Evolutionary conservation across 2,888 invertebrate species (phyloP).

Genomic region (Homarus gammarus): DNA sequence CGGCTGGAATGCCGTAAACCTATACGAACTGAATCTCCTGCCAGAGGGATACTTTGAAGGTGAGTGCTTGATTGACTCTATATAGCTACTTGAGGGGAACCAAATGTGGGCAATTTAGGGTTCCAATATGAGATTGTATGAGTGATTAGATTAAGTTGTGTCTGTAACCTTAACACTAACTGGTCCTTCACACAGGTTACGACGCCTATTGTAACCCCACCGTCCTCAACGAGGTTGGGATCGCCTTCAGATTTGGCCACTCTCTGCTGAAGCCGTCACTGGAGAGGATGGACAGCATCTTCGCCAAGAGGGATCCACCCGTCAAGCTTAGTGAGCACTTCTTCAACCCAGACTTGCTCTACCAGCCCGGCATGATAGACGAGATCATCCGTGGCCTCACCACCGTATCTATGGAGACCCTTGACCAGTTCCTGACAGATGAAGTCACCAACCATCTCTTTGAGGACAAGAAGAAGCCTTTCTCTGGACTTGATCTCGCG

Average conservation of each 20-base stretch:
- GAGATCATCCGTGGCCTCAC: constrained; percentile 91
- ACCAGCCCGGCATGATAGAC: constrained; percentile 84
- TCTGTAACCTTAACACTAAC: background rate
- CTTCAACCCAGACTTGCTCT: constrained; percentile 92
- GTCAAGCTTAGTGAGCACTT: constrained; percentile 81
- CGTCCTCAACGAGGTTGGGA: constrained; percentile 92
- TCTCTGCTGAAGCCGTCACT: constrained; percentile 91
- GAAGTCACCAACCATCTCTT: constrained; percentile 97
- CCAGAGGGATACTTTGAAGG: constrained; percentile 89
- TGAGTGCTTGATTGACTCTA: too few relatives aligned
- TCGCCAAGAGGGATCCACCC: constrained; percentile 74
- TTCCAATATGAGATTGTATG: too few relatives aligned
- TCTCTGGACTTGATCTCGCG: constrained; percentile 95
- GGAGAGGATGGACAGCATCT: constrained; percentile 88
- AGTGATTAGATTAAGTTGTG: background rate
- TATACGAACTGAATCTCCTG: constrained; percentile 91
- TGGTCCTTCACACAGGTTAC: constrained; percentile 82
- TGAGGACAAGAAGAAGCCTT: constrained; percentile 92
- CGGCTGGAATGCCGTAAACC: constrained; percentile 92
- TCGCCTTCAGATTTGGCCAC: constrained; percentile 95
- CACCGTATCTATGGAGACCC: constrained; percentile 93
- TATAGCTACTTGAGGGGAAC: too few relatives aligned
- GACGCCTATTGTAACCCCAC: constrained; percentile 93
- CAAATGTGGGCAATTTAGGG: too few relatives aligned
- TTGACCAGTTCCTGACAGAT: constrained; percentile 95